A percentile compares a stretch with the other conserved stretches of the same genome.
Conservation (phyloP, 2,113 vertebrate genomes). For the Perognathus longimembris region DNA sequence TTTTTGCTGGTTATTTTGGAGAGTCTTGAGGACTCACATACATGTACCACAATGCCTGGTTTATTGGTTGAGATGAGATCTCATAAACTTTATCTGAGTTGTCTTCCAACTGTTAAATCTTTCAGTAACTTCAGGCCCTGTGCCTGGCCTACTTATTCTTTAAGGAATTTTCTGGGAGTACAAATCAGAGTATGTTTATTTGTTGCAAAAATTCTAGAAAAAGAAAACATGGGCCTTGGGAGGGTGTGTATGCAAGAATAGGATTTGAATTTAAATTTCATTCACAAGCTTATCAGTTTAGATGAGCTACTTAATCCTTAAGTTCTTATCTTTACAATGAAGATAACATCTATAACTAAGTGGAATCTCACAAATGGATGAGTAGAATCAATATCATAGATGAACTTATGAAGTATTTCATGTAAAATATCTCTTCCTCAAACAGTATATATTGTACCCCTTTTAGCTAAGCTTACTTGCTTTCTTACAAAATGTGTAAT, state of each 20-base stretch:
- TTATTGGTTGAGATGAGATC: no score
- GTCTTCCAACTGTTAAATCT: no score
- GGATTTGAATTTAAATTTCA: background rate
- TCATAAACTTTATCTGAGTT: no score
- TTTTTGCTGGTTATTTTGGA: no score
- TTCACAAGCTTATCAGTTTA: background rate
- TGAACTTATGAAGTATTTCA: background rate
- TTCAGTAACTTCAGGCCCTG: no score
- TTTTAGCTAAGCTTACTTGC: background rate
- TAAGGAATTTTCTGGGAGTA: background rate
- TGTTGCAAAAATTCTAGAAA: background rate
- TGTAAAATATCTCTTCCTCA: background rate
- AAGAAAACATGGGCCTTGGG: background rate
- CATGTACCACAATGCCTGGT: no score
- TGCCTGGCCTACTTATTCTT: background rate
- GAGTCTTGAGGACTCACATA: background rate
- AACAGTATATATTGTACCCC: background rate
- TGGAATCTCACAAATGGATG: background rate
- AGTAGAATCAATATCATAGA: background rate
- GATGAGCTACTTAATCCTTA: background rate
- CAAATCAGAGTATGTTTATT: background rate
- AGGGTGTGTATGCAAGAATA: background rate
- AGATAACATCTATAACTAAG: background rate
- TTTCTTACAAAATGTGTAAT: background rate
- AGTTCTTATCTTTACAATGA: background rate